Conservation (phyloP, 30 jellyfish, hydroid and myxozoan species). For the Hydractinia symbiolongicarpus region DNA sequence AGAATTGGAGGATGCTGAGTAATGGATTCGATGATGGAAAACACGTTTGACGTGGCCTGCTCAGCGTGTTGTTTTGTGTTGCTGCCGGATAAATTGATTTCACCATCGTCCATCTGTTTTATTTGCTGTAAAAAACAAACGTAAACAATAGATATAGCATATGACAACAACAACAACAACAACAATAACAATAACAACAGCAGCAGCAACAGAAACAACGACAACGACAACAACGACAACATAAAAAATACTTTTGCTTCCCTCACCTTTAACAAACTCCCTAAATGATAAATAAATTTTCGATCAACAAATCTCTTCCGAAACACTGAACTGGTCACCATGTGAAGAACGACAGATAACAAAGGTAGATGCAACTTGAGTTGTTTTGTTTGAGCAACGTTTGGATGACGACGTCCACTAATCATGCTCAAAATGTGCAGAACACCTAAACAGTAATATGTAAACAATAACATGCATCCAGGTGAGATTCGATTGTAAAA, state of each 20-base stretch:
- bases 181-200: no score
- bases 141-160: background rate
- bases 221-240: no score
- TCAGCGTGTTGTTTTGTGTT: slow-evolving; percentile 41
- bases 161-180: background rate
- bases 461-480: no score
- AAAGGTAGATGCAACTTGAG: slow-evolving; percentile 52
- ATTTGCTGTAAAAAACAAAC: slow-evolving; percentile 4
- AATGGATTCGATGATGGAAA: slow-evolving; percentile 82
- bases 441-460: slow-evolving; percentile 38
- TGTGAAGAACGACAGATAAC: slow-evolving; percentile 57
- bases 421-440: slow-evolving; percentile 54
- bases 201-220: no score
- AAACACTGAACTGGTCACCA: slow-evolving; percentile 70
- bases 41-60: slow-evolving; percentile 41
- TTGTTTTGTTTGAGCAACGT: slow-evolving; percentile 65
- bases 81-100: slow-evolving; percentile 45
- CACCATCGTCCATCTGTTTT: slow-evolving; percentile 51
- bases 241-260: no score
- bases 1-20: slow-evolving; percentile 78
- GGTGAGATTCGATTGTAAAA: no score
- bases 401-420: slow-evolving; percentile 84
- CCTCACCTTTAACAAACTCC: slow-evolving; percentile 19
- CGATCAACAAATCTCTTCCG: slow-evolving; percentile 57
- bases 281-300: background rate